phyloP scores from a whole-genome alignment of 2,113 vertebrate species.

The Leucopternis melanops region DNA sequence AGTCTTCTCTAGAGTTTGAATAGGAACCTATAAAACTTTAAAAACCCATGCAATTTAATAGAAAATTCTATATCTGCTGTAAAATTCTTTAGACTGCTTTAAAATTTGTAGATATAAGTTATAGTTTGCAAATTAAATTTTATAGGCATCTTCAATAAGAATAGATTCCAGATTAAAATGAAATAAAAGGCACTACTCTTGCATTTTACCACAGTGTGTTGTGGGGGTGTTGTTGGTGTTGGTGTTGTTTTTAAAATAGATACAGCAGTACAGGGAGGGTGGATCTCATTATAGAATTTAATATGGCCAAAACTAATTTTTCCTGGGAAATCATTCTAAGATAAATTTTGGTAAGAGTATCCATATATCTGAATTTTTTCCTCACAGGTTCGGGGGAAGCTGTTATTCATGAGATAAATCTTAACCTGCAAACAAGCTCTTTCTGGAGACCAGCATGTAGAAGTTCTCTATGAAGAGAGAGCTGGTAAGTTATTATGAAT shows the following conservation, averaged over 20 bases:
- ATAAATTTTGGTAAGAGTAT: background rate
- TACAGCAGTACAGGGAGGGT: background rate
- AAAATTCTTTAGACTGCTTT: background rate
- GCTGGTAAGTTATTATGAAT: background rate
- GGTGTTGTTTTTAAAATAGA: background rate
- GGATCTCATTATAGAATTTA: background rate
- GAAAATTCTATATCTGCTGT: background rate
- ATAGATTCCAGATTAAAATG: background rate
- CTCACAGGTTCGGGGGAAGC: background rate
- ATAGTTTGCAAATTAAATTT: background rate
- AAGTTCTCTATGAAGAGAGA: background rate
- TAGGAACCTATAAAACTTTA: background rate
- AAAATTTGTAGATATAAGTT: background rate
- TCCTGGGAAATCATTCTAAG: background rate
- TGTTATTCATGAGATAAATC: background rate
- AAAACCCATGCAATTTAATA: background rate
- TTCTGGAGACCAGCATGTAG: background rate
- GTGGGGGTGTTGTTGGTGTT: background rate
- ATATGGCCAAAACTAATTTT: background rate
- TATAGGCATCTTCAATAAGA: background rate
- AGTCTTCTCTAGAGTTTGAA: background rate
- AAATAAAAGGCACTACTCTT: background rate
- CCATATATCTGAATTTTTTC: background rate
- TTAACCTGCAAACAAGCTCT: background rate
- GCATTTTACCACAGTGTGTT: background rate